Evolutionary conservation across 2,797 vertebrate species (phyloP).

Genomic region (Rhabdophis nuchalis): DNA sequence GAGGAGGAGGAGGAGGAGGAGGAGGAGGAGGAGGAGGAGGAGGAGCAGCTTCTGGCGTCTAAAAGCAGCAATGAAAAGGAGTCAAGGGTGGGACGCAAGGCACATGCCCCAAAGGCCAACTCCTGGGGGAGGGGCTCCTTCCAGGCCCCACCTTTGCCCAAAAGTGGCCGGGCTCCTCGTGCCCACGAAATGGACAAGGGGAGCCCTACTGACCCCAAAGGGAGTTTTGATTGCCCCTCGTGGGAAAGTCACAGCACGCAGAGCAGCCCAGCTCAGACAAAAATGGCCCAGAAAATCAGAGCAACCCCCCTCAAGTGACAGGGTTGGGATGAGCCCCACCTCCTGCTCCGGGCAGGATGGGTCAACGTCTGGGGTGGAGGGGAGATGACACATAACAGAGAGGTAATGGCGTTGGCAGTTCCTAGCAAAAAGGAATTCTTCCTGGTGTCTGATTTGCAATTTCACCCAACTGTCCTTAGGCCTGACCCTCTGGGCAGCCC

Average conservation of each 20-base stretch:
- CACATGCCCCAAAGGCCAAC: no score
- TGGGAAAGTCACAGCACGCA: neutral
- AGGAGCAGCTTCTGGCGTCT: constrained; percentile 88
- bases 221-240: neutral
- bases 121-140: neutral
- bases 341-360: neutral
- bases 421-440: neutral
- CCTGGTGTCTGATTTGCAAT: neutral
- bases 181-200: neutral
- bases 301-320: neutral
- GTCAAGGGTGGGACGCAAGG: constrained; percentile 73
- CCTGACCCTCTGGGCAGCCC: neutral
- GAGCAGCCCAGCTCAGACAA: neutral
- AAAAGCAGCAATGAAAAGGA: constrained; percentile 76
- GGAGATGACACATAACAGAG: neutral
- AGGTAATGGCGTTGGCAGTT: neutral
- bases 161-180: neutral
- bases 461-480: neutral
- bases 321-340: neutral
- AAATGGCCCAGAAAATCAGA: neutral
- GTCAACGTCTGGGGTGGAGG: neutral
- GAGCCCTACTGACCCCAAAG: neutral
- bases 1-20: constrained; percentile 88
- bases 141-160: neutral
- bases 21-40: constrained; percentile 91